A percentile compares a stretch with the other conserved stretches of the same genome.
Evolutionary conservation across 2,113 vertebrate genomes (phyloP).

Genomic region (Tringa solitaria): DNA sequence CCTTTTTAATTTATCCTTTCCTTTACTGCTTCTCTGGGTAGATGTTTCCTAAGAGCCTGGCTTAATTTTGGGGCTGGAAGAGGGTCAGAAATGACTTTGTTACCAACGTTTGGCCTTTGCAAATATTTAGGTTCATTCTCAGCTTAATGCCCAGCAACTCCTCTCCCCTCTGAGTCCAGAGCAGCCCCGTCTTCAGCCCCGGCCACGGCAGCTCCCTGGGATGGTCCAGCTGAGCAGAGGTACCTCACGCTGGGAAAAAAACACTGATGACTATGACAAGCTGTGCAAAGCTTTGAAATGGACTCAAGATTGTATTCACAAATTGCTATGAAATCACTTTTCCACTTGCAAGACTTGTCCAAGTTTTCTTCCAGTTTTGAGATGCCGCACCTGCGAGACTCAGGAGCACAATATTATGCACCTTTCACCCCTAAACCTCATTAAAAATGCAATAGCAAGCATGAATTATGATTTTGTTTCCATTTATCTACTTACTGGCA

Average conservation of each 20-base stretch:
- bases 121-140: neutral
- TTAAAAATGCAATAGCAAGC: neutral
- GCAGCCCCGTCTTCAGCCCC: neutral
- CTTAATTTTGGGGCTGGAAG: neutral
- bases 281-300: neutral
- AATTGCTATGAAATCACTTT: neutral
- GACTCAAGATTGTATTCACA: too few relatives aligned
- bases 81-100: neutral
- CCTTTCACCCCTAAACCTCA: neutral
- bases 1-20: neutral
- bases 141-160: neutral
- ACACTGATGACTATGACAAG: neutral
- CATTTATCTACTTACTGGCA: neutral
- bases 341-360: neutral
- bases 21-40: neutral
- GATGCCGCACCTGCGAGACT: neutral
- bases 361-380: neutral
- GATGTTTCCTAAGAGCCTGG: neutral
- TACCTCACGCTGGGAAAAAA: neutral
- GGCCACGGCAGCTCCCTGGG: neutral
- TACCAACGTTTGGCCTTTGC: neutral
- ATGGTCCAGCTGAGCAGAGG: neutral
- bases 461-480: neutral
- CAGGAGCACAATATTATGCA: rapidly evolving
- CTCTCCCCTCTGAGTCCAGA: rapidly evolving